Evolutionary conservation across 2,797 vertebrate species (phyloP), one percentile per base, ranked within the genome.

Genomic region (Rhynchotus rufescens): DNA sequence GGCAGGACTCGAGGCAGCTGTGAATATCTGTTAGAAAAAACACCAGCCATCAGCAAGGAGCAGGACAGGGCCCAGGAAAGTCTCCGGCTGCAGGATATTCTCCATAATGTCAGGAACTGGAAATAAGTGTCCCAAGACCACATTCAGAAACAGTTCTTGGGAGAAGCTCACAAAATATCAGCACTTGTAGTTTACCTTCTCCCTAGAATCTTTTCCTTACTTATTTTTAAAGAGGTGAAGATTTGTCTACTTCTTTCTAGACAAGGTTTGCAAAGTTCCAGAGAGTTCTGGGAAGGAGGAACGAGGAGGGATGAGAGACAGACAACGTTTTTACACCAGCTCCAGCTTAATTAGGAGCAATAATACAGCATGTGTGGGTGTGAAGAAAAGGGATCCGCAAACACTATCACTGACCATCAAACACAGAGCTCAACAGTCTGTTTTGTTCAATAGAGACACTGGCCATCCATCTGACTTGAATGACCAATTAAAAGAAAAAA

Each of bases 401-500:
- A 86, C 87, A 86, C 67, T 59, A 74, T 89, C 71, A 87, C 8
- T 1, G 0, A 73, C 89, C 84, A 93, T 86, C 94, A 89, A 92
- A 86, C 82, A 65, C 71, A 86, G 69, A 90, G 57, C 77, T 68
- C 12, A 25, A 73, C 0, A 1, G 73, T 78, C 75, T 2, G 1
- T 88, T 96, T 93, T 86, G 80, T 92, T 95, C 0, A 62, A 59
- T 72, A 82, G 92, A 95, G 95, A 88, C 92, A 94, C 17, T 0
- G 88, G 93, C 94, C 94, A 96, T 94, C 94, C 93, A 96, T 94
- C 90, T 60, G 8, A 92, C 83, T 94, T 88, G 62, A 96, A 96
- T 89, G 85, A 88, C 91, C 94, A 95, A 96, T 96, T 96, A 96
- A 96, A 96, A 89, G 22, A 49, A 49, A 49, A 23, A 23, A 49